phyloP scores from a whole-genome alignment of 1,140 invertebrate species.

The Heliothis virescens region DNA sequence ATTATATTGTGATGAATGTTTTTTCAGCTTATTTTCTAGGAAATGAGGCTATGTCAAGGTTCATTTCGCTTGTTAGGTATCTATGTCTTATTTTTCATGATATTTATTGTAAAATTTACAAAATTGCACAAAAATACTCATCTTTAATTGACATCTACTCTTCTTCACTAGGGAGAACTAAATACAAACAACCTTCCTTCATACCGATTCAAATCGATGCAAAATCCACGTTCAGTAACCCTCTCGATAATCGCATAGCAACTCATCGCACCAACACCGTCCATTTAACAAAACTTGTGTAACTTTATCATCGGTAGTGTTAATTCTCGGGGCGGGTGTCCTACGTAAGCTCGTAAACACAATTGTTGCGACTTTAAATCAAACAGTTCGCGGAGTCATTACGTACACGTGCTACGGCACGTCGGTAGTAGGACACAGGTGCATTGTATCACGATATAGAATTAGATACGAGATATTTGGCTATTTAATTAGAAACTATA shows the following conservation, averaged over 20 bases:
- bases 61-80: too few relatives aligned
- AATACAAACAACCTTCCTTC: too few relatives aligned
- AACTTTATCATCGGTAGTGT: constrained; percentile 46
- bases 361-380: constrained; percentile 84
- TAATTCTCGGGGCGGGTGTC: constrained; percentile 38
- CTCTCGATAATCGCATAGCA: neutral
- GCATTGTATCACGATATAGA: constrained; percentile 47
- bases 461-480: neutral
- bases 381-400: constrained; percentile 80
- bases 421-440: constrained; percentile 45
- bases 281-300: constrained; percentile 44
- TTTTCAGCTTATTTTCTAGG: neutral
- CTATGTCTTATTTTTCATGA: too few relatives aligned
- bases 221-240: neutral
- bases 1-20: neutral
- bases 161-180: too few relatives aligned
- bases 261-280: constrained; percentile 6
- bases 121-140: too few relatives aligned
- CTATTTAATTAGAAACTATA: neutral
- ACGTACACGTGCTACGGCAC: constrained; percentile 72
- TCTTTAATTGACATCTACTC: too few relatives aligned
- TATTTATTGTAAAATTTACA: too few relatives aligned
- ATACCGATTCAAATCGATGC: neutral
- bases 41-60: too few relatives aligned
- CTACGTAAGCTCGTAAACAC: constrained; percentile 68